Evolutionary conservation across 2,797 vertebrate species (phyloP), one percentile per base, ranked within the genome.

Genomic region (Propithecus perrieri): DNA sequence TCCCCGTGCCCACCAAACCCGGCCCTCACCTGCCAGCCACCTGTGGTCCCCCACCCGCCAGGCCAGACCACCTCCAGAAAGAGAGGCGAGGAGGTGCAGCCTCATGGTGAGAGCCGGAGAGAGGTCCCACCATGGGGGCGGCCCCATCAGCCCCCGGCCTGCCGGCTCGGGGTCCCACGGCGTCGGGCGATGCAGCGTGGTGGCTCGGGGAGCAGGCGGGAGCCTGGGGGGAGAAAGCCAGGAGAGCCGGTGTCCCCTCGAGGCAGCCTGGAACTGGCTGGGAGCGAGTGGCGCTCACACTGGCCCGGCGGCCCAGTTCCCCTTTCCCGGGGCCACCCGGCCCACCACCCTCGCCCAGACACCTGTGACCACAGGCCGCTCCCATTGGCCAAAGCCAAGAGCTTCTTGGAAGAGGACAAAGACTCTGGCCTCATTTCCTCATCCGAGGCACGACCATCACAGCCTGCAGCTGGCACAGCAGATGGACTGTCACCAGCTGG

Each of bases 1-100:
- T n/a, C 3, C 57, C 35, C 2, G 53, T 0, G 8, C 57, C 55
- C 26, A 0, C 55, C 74, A 7, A 8, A 12, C 46, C 61, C 3
- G 0, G 24, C 30, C 57, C 97, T 98, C 93, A 97, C 98, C 98
- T 98, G 98, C 89, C 72, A 72, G 84, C 97, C 97, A 89, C 89
- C 97, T 75, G 28, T 0, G 75, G 97, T 91, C 79, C 53, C 91
- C 94, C 0, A 18, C 61, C 61, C 11, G 2, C 97, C 96, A 96
- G 84, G 83, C 96, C 83, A 97, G 84, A 65, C 96, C 86, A 0
- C 95, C 91, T n/a, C 97, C 93, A 0, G 96, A 91, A 7, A 98
- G 72, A 26, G 97, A 97, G 85, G 97, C 74, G 4, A 98, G 93
- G 26, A 98, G 92, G 48, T 88, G 96, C 85, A 98, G 91, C 81